phyloP scores from a whole-genome alignment of 1,140 invertebrate genomes.

The Globodera rostochiensis region DNA sequence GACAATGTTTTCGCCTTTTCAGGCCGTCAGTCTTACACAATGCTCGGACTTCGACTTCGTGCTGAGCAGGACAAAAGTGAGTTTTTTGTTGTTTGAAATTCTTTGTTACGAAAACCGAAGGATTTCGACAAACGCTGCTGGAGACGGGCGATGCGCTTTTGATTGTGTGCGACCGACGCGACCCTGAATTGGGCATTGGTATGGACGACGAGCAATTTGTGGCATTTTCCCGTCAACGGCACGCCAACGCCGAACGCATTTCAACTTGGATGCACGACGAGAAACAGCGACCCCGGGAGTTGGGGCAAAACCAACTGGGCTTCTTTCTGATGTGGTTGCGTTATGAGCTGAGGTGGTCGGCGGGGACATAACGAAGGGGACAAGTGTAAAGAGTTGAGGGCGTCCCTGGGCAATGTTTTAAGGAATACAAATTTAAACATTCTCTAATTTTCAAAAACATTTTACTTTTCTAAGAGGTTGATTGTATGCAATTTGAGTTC shows the following conservation, averaged over 20 bases:
- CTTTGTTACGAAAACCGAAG: conserved; percentile 29
- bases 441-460: neutral
- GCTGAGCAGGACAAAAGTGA: conserved; percentile 64
- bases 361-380: neutral
- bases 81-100: neutral
- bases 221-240: conserved; percentile 35
- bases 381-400: neutral
- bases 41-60: conserved; percentile 55
- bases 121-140: conserved; percentile 55
- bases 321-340: conserved; percentile 63
- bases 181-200: conserved; percentile 61
- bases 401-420: no score
- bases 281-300: conserved; percentile 41
- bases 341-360: conserved; percentile 48
- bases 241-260: conserved; percentile 49
- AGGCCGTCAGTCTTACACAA: conserved; percentile 56
- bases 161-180: conserved; percentile 59
- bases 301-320: conserved; percentile 59
- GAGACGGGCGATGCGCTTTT: conserved; percentile 57
- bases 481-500: neutral
- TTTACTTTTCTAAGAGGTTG: neutral
- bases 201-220: conserved; percentile 62
- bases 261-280: conserved; percentile 61
- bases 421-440: no score
- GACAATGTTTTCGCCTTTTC: neutral